phyloP scores from a whole-genome alignment of 2,797 vertebrate genomes.

The Alauda arvensis region DNA sequence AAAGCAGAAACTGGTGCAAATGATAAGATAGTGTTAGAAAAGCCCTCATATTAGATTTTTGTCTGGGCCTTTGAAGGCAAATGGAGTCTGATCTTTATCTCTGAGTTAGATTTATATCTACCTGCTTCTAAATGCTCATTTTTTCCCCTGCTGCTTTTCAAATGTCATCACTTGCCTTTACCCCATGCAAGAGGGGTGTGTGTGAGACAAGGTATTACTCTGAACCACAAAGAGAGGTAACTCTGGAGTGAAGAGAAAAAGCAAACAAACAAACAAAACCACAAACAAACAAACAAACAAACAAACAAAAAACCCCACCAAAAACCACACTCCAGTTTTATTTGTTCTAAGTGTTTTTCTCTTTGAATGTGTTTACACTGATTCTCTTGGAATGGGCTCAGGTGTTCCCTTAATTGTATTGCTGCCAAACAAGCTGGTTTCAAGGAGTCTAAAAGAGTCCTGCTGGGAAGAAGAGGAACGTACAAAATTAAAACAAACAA shows the following conservation, averaged over 20 bases:
- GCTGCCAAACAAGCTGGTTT: not conserved
- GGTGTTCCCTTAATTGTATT: not conserved
- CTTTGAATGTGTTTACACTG: fast-evolving
- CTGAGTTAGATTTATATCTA: conserved; percentile 23
- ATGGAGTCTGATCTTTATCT: conserved; percentile 11
- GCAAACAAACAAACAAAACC: no score
- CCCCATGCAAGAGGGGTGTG: not conserved
- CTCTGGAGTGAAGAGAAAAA: not conserved
- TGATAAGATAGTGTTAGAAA: not conserved
- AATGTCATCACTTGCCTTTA: not conserved
- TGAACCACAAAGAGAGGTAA: not conserved
- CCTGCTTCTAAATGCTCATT: not conserved
- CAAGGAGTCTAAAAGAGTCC: not conserved
- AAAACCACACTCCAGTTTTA: fast-evolving
- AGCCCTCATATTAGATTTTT: conserved; percentile 34
- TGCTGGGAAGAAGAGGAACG: not conserved
- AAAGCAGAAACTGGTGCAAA: not conserved
- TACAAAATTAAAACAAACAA: not conserved
- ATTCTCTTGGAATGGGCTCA: not conserved
- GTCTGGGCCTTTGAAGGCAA: not conserved
- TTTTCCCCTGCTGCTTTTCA: not conserved
- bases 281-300: fast-evolving
- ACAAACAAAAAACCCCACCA: no score
- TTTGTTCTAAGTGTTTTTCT: not conserved
- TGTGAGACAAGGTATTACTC: not conserved